These are phyloP conservation scores for Cepaea hortensis DNA, from an alignment of 2,888 invertebrate species.

Conservation along the genomic window DNA sequence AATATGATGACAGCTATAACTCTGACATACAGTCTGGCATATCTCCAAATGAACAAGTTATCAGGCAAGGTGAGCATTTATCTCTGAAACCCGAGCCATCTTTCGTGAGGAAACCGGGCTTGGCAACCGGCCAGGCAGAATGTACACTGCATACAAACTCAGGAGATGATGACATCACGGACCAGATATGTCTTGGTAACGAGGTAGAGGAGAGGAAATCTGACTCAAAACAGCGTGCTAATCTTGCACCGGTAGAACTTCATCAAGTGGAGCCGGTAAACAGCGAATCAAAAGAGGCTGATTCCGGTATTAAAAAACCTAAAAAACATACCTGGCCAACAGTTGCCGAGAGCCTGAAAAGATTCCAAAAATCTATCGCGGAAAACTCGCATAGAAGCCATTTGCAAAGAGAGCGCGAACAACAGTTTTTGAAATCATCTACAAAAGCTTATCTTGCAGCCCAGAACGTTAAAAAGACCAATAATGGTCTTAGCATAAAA, in stretches of 20 bases:
- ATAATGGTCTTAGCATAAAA: neutral
- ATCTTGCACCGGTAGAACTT: neutral
- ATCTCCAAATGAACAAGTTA: constrained; percentile 1
- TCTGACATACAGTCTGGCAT: neutral
- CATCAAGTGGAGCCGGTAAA: neutral
- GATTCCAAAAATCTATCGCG: constrained; percentile 47
- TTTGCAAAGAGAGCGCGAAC: constrained; percentile 27
- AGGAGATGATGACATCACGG: neutral
- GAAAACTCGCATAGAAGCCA: constrained; percentile 14
- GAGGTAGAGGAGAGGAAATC: neutral
- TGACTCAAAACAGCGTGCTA: neutral
- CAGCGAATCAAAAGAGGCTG: neutral
- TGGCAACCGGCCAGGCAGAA: neutral
- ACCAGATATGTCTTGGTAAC: neutral
- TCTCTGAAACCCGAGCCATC: constrained; percentile 11
- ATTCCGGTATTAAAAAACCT: constrained; percentile 1
- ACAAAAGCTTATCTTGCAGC: neutral
- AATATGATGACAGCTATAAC: constrained; percentile 8
- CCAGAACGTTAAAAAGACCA: neutral
- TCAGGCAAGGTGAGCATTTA: neutral
- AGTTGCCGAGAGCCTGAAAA: constrained; percentile 46
- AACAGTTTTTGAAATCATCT: constrained; percentile 3
- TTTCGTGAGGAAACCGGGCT: neutral
- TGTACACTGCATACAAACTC: neutral
- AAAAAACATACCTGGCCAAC: constrained; percentile 45